A percentile compares a stretch with the other conserved stretches of the same genome.
Conservation (phyloP, 2,888 invertebrate species). For the Phasia obesa region DNA sequence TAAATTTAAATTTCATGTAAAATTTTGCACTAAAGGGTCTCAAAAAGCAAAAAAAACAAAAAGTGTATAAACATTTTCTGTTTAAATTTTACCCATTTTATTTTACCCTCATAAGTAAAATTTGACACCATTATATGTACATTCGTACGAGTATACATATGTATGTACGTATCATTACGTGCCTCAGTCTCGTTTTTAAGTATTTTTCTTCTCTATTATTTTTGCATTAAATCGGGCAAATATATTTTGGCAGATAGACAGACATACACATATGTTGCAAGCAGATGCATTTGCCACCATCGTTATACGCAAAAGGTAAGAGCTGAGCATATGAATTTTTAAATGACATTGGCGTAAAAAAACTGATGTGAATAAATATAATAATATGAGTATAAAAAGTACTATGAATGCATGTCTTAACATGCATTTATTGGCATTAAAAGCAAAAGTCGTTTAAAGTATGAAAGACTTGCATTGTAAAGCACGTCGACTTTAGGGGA, state of each 20-base stretch:
- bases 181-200: constrained; percentile 34
- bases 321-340: background rate
- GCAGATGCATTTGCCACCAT: constrained; percentile 3
- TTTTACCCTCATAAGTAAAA: background rate
- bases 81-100: too few relatives aligned
- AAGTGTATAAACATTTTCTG: too few relatives aligned
- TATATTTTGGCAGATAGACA: constrained; percentile 57
- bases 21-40: too few relatives aligned
- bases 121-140: background rate
- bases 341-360: constrained; percentile 8
- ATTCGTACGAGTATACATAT: background rate
- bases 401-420: background rate
- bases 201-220: constrained; percentile 35
- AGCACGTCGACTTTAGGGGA: background rate
- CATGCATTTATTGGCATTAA: constrained; percentile 9
- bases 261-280: constrained; percentile 39
- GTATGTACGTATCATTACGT: constrained; percentile 20
- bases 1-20: too few relatives aligned
- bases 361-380: background rate
- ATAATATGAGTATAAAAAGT: background rate
- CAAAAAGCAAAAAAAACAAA: too few relatives aligned
- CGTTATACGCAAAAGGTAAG: constrained; percentile 6
- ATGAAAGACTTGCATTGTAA: too few relatives aligned
- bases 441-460: background rate
- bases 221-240: constrained; percentile 47